Evolutionary conservation across 2,113 vertebrate species (phyloP), one percentile per base, ranked within the genome.

Genomic region (Lampris megalopsis): DNA sequence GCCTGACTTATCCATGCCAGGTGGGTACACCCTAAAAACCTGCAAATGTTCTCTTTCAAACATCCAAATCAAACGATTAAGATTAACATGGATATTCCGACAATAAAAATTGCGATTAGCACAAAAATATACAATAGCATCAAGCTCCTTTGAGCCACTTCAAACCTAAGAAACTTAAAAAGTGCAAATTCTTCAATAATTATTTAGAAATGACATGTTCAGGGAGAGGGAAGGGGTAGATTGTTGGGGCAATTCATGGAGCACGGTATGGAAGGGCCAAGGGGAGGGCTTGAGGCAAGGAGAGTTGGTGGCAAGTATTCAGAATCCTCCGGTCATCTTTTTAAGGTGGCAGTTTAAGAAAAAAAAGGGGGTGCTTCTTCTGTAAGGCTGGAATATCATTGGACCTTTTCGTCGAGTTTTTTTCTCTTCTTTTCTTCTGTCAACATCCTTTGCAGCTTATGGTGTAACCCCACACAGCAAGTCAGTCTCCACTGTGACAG

Each of bases 391-490:
- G 94, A 94, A 94, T 92, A 93, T 94, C 92, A 93, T 92, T 93
- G 94, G 92, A 92, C 91, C 92, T 92, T 94, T 89, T 86, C 85
- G 95, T 97, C 95, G 82, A 95, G 81, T 85, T 91, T 70, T 85
- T 85, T 95, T 95, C 96, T 97, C 96, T 24, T 60, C 71, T 85
- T 85, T 95, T 95, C 96, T 97, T 96, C 94, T 96, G 95, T 97
- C 95, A 87, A 96, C 84, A 94, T 97, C 96, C 96, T 96, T 95
- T 97, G 97, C 97, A 99, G 97, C 96, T 97, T 98, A 97, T 95
- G 97, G 96, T 98, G 97, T 99, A 98, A 99, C 96, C 97, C 97
- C 97, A 97, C 96, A 96, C 96, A 98, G 97, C 96, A 97, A 98
- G 97, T 98, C 97, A 98, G 97, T 98, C 96, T 97, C 97, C 97